Evolutionary conservation across 2,888 invertebrate genomes (phyloP).

Genomic region (Synanthedon myopaeformis): DNA sequence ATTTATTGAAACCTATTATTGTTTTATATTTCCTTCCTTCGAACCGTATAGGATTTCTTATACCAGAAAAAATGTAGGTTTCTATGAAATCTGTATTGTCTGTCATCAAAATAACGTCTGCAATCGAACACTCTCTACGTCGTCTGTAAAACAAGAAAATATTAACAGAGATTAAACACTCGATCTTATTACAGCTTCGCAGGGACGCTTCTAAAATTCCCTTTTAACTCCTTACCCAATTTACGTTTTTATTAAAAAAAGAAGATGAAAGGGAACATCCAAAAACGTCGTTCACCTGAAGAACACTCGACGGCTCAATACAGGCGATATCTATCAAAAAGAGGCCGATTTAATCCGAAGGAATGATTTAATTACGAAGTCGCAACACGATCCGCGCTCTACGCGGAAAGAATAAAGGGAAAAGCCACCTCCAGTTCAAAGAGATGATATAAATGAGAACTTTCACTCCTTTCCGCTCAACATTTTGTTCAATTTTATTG

Average conservation of each 20-base stretch:
- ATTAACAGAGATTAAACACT: background rate
- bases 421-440: conserved; percentile 40
- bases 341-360: conserved; percentile 46
- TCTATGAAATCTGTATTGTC: no score
- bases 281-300: conserved; percentile 29
- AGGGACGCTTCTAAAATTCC: background rate
- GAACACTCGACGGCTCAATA: conserved; percentile 40
- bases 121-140: background rate
- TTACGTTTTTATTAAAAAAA: conserved; percentile 31
- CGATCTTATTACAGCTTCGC: background rate
- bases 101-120: no score
- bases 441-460: conserved; percentile 40
- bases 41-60: no score
- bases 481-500: conserved; percentile 28
- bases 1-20: no score
- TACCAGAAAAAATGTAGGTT: no score
- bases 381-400: conserved; percentile 37
- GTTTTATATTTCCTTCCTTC: no score
- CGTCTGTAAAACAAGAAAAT: background rate
- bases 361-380: conserved; percentile 55
- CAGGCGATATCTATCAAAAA: conserved; percentile 39
- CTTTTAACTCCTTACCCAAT: conserved; percentile 14
- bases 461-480: conserved; percentile 27
- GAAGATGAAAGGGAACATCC: conserved; percentile 27
- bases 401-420: conserved; percentile 29